Conservation (phyloP, 2,888 invertebrate species). For the Pristionchus mayeri region DNA sequence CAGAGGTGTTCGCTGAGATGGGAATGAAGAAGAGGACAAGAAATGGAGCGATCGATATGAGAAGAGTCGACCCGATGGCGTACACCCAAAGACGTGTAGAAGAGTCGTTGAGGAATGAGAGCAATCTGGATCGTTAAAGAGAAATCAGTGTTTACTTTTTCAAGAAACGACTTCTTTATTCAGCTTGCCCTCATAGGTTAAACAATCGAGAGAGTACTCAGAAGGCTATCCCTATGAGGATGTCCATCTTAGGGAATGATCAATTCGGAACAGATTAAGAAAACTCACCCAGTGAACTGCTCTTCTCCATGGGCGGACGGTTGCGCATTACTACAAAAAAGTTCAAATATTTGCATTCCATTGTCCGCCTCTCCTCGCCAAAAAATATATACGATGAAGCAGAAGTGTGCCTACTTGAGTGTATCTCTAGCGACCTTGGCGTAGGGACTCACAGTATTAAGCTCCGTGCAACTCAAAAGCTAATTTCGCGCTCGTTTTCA, state of each 20-base stretch:
- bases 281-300: slow-evolving; percentile 51
- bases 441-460: slow-evolving; percentile 58
- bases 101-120: slow-evolving; percentile 73
- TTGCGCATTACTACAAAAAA: not conserved
- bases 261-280: not conserved
- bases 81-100: slow-evolving; percentile 73
- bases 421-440: slow-evolving; percentile 46
- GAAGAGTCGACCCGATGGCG: slow-evolving; percentile 84
- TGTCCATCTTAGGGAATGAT: not conserved
- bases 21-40: slow-evolving; percentile 93
- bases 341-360: not conserved
- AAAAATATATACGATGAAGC: no score
- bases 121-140: slow-evolving; percentile 67
- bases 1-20: slow-evolving; percentile 81
- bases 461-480: no score
- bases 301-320: slow-evolving; percentile 45
- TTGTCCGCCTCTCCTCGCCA: no score
- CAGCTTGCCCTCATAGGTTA: no score
- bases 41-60: slow-evolving; percentile 95
- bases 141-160: no score
- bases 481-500: no score
- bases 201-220: no score
- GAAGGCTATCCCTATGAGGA: no score
- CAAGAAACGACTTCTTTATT: slow-evolving; percentile 53
- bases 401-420: not conserved